Conservation (phyloP, 1,140 invertebrate species). For the Rhopalosiphum maidis region DNA sequence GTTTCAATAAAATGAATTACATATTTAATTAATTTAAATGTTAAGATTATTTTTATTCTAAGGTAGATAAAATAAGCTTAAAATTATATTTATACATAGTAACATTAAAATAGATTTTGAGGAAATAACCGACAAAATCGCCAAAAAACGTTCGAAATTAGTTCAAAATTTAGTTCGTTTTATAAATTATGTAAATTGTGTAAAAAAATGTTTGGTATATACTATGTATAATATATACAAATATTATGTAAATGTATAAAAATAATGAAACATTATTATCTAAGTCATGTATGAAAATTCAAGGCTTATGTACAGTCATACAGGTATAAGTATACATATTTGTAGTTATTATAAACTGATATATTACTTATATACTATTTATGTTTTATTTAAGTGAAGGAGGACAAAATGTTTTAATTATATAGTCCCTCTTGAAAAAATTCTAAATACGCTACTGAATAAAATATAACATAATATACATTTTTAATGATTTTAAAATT, state of each 20-base stretch:
- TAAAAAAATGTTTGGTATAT: too few species aligned
- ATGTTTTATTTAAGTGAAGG: not conserved
- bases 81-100: too few species aligned
- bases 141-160: too few species aligned
- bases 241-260: too few species aligned
- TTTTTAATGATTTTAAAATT: not conserved
- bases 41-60: not conserved
- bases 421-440: not conserved
- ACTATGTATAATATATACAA: too few species aligned
- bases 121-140: too few species aligned
- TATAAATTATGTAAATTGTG: too few species aligned
- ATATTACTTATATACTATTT: not conserved
- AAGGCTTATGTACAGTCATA: not conserved
- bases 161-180: too few species aligned
- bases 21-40: not conserved
- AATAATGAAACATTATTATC: not conserved
- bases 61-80: too few species aligned
- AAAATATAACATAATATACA: not conserved
- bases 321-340: too few species aligned
- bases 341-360: not conserved
- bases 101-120: too few species aligned
- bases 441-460: not conserved
- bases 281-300: not conserved
- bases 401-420: not conserved
- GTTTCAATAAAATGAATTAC: too few species aligned